A percentile compares a stretch with the other conserved stretches of the same genome.
These are phyloP conservation scores for Meloidogyne hapla DNA, from an alignment of 1,140 invertebrate species.

Conservation along the genomic window DNA sequence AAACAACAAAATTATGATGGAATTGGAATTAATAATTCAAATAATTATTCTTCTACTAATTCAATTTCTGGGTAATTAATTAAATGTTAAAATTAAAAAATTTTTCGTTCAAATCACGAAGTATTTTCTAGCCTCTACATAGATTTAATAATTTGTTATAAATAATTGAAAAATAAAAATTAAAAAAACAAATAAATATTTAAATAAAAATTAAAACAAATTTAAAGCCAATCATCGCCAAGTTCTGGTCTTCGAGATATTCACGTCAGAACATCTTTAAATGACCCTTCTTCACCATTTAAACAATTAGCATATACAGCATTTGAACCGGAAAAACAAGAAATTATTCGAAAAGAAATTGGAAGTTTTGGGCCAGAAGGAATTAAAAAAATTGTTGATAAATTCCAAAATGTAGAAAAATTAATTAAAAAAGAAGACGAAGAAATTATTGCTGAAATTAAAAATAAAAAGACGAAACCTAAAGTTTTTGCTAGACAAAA, in stretches of 20 bases:
- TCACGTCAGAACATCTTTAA: conserved; percentile 27
- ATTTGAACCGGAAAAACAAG: conserved; percentile 28
- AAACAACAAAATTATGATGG: neutral
- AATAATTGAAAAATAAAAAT: too few relatives aligned
- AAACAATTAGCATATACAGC: conserved; percentile 21
- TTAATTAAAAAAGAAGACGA: neutral
- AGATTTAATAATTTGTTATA: too few relatives aligned
- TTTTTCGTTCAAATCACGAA: too few relatives aligned
- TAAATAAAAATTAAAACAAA: neutral
- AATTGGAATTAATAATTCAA: neutral
- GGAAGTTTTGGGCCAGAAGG: conserved; percentile 1
- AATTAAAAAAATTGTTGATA: conserved; percentile 21
- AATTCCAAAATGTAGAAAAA: conserved; percentile 5
- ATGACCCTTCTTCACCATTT: conserved; percentile 19
- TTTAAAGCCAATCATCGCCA: neutral
- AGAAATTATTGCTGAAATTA: neutral
- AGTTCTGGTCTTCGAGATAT: neutral
- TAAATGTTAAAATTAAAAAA: too few relatives aligned
- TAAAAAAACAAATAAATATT: too few relatives aligned
- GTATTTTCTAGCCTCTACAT: too few relatives aligned
- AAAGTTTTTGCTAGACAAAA: conserved; percentile 13
- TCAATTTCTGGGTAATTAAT: neutral
- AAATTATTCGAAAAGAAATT: conserved; percentile 26
- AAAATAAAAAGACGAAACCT: neutral
- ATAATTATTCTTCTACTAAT: neutral